A percentile compares a stretch with the other conserved stretches of the same genome.
Conservation (phyloP, 2,113 vertebrate genomes). For the Centropus bengalensis region DNA sequence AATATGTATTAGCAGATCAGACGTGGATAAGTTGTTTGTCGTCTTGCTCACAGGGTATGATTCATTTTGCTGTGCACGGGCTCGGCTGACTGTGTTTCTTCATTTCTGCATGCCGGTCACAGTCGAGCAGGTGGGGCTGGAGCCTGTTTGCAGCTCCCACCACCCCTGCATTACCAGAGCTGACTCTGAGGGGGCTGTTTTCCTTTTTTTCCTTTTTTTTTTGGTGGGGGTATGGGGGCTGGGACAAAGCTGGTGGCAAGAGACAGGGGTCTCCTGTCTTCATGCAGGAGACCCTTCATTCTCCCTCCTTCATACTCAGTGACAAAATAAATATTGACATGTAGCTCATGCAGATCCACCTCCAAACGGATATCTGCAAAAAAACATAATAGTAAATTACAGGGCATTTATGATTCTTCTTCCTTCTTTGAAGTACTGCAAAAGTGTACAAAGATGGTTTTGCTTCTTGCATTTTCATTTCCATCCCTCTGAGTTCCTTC, state of each 20-base stretch:
- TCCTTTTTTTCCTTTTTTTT: neutral
- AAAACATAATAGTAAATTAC: neutral
- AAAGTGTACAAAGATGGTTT: accelerated
- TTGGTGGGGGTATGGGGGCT: neutral
- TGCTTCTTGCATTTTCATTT: neutral
- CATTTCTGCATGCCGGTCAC: neutral
- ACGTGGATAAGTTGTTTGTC: neutral
- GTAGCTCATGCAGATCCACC: neutral
- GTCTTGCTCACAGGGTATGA: neutral
- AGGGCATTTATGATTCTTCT: neutral
- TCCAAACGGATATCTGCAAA: neutral
- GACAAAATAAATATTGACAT: too few species aligned
- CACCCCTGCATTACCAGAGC: accelerated
- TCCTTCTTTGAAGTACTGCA: accelerated
- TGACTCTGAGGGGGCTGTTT: accelerated
- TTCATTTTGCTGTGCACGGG: neutral
- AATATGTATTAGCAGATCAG: constrained; percentile 21
- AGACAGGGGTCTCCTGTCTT: too few species aligned
- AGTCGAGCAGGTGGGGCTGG: neutral
- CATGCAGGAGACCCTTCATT: too few species aligned
- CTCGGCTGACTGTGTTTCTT: neutral
- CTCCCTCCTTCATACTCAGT: neutral
- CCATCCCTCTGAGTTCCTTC: neutral
- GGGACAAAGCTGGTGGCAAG: neutral
- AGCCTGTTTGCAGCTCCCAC: neutral